Conservation (phyloP, 2,888 invertebrate species). For the Lepidonotus clava region DNA sequence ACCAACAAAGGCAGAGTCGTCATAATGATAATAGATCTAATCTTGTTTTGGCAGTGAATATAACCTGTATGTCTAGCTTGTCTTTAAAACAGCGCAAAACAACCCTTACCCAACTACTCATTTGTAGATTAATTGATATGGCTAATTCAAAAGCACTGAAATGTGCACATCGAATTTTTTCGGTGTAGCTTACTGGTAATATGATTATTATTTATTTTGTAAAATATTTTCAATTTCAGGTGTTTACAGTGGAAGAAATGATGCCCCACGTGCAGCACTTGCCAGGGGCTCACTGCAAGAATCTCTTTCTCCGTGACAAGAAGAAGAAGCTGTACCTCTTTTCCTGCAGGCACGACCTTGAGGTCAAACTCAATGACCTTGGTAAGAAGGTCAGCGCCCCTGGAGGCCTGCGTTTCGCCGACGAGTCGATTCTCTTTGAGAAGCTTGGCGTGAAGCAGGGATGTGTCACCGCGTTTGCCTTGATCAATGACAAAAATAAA, state of each 20-base stretch:
- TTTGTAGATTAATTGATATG: no score
- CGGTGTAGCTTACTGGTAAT: no score
- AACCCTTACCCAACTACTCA: no score
- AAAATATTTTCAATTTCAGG: slow-evolving; percentile 67
- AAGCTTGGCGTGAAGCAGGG: slow-evolving; percentile 79
- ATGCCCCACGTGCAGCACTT: slow-evolving; percentile 72
- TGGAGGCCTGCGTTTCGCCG: slow-evolving; percentile 79
- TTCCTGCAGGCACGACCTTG: slow-evolving; percentile 75
- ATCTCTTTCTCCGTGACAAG: slow-evolving; percentile 79
- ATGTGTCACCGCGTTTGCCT: slow-evolving; percentile 78
- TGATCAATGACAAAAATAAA: slow-evolving; percentile 75
- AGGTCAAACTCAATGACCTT: slow-evolving; percentile 76
- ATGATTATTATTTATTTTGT: slow-evolving; percentile 5
- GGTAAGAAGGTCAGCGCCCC: slow-evolving; percentile 73
- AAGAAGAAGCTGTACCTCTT: slow-evolving; percentile 78
- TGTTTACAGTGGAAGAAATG: slow-evolving; percentile 79
- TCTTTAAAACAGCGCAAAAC: no score
- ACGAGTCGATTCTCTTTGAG: slow-evolving; percentile 73
- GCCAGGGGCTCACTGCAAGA: slow-evolving; percentile 77
- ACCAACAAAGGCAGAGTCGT: no score
- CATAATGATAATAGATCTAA: no score
- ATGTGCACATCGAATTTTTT: no score
- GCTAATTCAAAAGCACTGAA: no score
- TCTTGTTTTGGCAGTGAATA: no score
- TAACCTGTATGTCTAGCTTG: no score